A percentile compares a stretch with the other conserved stretches of the same genome.
Evolutionary conservation across 1,140 invertebrate genomes (phyloP).

Genomic region (Drosophila azteca): DNA sequence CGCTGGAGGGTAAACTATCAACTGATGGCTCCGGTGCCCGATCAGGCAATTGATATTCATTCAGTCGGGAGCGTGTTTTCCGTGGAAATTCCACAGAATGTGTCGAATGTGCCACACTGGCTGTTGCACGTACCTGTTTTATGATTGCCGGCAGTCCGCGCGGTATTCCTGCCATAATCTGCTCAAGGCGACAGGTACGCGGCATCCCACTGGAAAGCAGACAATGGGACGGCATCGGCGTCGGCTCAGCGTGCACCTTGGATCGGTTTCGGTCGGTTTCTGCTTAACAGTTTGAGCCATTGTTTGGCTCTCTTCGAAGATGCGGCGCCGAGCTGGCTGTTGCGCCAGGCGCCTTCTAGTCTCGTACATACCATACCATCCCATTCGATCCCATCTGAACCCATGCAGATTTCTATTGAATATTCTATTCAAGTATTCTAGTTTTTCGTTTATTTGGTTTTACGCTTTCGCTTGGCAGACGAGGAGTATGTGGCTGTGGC

Average conservation of each 20-base stretch:
- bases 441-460: constrained; percentile 58
- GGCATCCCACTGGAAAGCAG: not conserved
- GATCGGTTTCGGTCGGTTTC: constrained; percentile 29
- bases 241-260: not conserved
- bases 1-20: constrained; percentile 19
- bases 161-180: constrained; percentile 30
- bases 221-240: constrained; percentile 34
- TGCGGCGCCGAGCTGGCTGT: constrained; percentile 56
- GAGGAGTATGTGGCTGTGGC: constrained; percentile 1
- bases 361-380: not conserved
- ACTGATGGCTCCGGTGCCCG: constrained; percentile 26
- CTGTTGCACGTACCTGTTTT: constrained; percentile 46
- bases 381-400: not conserved
- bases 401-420: constrained; percentile 24
- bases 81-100: constrained; percentile 57
- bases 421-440: constrained; percentile 6
- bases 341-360: constrained; percentile 71
- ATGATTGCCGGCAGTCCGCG: constrained; percentile 9
- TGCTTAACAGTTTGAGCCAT: constrained; percentile 32
- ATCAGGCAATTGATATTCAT: constrained; percentile 47
- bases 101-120: not conserved
- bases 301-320: constrained; percentile 1
- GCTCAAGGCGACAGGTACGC: constrained; percentile 49
- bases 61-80: constrained; percentile 48
- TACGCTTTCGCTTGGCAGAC: constrained; percentile 48